phyloP scores from a whole-genome alignment of 2,888 invertebrate species.

The Orthosia gracilis region DNA sequence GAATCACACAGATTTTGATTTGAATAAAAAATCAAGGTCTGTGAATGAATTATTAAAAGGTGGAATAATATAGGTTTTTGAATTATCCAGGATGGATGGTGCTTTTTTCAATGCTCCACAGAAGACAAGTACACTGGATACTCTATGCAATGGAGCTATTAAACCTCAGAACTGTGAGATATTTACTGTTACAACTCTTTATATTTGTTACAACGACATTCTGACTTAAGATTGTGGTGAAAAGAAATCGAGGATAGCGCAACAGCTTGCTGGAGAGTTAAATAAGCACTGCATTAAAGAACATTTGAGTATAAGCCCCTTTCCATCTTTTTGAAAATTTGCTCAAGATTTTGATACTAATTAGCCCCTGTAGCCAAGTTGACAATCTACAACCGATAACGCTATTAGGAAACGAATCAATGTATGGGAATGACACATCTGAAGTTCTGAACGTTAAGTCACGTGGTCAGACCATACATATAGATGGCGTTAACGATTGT shows the following conservation, averaged over 20 bases:
- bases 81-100: neutral
- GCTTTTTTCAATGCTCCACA: neutral
- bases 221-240: neutral
- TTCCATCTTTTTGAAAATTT: conserved; percentile 20
- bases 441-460: too few relatives aligned
- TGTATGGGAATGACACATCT: too few relatives aligned
- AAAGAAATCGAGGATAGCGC: conserved; percentile 4
- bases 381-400: too few relatives aligned
- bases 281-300: neutral
- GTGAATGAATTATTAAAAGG: neutral
- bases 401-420: too few relatives aligned
- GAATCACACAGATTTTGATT: neutral
- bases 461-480: too few relatives aligned
- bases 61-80: neutral
- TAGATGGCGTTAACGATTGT: too few relatives aligned
- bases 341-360: neutral
- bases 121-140: neutral
- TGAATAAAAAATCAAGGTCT: neutral
- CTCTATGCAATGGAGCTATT: neutral
- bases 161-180: neutral
- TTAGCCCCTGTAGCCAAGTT: too few relatives aligned
- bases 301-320: neutral
- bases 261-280: neutral
- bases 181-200: neutral
- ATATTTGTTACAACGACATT: neutral